Percentiles rank a stretch among this genome's conserved stretches.
Conservation (phyloP, 2,888 invertebrate species). For the Chloroclysta siterata region DNA sequence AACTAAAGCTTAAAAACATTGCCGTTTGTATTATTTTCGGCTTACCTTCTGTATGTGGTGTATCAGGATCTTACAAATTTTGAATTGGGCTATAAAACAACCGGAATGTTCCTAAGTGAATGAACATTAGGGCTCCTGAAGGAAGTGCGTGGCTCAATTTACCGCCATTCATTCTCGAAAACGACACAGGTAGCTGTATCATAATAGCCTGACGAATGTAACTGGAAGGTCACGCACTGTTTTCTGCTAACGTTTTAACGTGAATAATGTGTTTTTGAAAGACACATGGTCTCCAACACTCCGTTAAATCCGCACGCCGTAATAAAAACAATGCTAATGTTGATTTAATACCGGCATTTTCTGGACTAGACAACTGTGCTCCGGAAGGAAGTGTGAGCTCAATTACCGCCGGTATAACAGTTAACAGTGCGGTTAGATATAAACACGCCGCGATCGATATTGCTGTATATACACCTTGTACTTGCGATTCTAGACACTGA, state of each 20-base stretch:
- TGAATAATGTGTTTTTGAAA: conserved; percentile 5
- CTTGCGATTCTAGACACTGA: conserved; percentile 38
- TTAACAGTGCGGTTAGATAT: conserved; percentile 65
- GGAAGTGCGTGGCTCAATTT: conserved; percentile 13
- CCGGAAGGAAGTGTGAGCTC: conserved; percentile 79
- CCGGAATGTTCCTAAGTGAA: conserved; percentile 3
- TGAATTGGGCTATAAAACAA: conserved; percentile 1
- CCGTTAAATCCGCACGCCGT: conserved; percentile 5
- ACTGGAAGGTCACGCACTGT: conserved; percentile 10
- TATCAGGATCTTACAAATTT: conserved; percentile 1
- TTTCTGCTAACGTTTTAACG: background rate
- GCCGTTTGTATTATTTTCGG: too few species aligned
- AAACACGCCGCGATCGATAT: conserved; percentile 62
- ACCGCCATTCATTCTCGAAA: conserved; percentile 9
- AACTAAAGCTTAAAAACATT: too few species aligned
- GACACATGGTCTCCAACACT: background rate
- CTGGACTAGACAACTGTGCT: conserved; percentile 54
- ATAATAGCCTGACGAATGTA: conserved; percentile 15
- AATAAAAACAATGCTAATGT: conserved; percentile 42
- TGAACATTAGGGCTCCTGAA: conserved; percentile 1
- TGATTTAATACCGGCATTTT: conserved; percentile 51
- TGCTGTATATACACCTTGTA: conserved; percentile 44
- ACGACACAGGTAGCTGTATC: conserved; percentile 3
- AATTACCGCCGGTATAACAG: conserved; percentile 69
- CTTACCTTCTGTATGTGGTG: too few species aligned